phyloP scores from a whole-genome alignment of 2,888 invertebrate genomes.

The Rutpela maculata region DNA sequence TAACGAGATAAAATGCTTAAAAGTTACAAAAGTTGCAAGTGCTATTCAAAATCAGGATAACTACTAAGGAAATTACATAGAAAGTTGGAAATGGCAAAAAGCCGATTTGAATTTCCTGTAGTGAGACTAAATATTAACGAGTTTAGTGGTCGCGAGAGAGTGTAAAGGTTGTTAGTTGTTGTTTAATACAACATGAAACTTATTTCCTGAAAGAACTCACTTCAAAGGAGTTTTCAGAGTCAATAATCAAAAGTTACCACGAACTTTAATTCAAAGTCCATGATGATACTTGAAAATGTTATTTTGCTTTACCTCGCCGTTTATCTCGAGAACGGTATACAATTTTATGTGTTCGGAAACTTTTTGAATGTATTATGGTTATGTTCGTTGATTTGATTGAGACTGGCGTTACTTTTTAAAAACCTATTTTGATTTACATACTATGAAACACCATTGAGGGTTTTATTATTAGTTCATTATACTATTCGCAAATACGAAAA shows the following conservation, averaged over 20 bases:
- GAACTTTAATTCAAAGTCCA: not conserved
- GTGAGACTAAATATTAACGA: conserved; percentile 9
- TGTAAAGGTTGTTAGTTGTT: conserved; percentile 25
- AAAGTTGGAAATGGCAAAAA: conserved; percentile 17
- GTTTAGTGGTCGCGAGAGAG: conserved; percentile 14
- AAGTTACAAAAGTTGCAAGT: conserved; percentile 22
- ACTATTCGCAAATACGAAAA: no score
- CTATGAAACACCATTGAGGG: no score
- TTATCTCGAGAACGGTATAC: not conserved
- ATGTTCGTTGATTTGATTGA: no score
- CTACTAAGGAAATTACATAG: conserved; percentile 5
- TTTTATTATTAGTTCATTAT: no score
- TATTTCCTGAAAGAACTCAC: conserved; percentile 13
- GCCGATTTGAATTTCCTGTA: conserved; percentile 20
- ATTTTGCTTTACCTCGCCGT: not conserved
- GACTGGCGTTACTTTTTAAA: no score
- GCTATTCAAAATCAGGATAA: conserved; percentile 16
- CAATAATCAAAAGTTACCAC: conserved; percentile 8
- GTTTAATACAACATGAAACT: conserved; percentile 10
- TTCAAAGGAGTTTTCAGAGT: conserved; percentile 10
- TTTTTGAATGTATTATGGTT: no score
- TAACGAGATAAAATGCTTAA: conserved; percentile 9
- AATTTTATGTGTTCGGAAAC: no score
- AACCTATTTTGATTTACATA: no score
- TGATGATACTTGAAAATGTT: not conserved